Percentiles rank a stretch among this genome's conserved stretches.
Conservation (phyloP, 2,888 invertebrate genomes). For the Protophormia terraenovae region DNA sequence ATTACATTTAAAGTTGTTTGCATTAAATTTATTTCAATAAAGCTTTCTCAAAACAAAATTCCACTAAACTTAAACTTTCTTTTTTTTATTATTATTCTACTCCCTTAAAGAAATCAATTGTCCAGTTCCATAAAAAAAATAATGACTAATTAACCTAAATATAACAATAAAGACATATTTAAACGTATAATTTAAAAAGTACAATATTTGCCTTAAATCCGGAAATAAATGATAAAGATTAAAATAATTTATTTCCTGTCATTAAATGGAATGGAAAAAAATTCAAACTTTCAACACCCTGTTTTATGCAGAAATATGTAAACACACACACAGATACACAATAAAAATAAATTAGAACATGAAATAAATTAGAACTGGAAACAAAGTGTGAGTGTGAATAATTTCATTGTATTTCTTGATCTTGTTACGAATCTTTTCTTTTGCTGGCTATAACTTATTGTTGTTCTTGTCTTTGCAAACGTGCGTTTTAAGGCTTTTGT, state of each 20-base stretch:
- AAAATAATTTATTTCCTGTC: conserved; percentile 46
- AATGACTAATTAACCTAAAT: not conserved
- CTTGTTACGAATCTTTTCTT: not conserved
- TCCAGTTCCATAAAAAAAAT: not conserved
- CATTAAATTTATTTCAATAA: too few relatives aligned
- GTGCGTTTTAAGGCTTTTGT: conserved; percentile 7
- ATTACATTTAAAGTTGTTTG: too few relatives aligned
- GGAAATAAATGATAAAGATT: conserved; percentile 44
- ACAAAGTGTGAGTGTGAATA: conserved; percentile 24
- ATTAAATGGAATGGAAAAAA: not conserved
- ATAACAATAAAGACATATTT: not conserved
- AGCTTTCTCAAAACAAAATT: too few relatives aligned
- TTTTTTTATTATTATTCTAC: too few relatives aligned
- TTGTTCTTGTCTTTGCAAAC: not conserved
- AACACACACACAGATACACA: not conserved
- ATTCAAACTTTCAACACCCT: conserved; percentile 9
- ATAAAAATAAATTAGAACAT: conserved; percentile 7
- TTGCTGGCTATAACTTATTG: not conserved
- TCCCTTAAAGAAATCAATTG: not conserved
- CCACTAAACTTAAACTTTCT: not conserved
- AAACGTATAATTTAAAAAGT: not conserved
- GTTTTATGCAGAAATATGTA: not conserved
- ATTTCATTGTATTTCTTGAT: conserved; percentile 36
- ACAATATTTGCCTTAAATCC: conserved; percentile 12
- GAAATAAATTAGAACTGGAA: not conserved